phyloP scores from a whole-genome alignment of 2,797 vertebrate genomes.

The Sparus aurata region DNA sequence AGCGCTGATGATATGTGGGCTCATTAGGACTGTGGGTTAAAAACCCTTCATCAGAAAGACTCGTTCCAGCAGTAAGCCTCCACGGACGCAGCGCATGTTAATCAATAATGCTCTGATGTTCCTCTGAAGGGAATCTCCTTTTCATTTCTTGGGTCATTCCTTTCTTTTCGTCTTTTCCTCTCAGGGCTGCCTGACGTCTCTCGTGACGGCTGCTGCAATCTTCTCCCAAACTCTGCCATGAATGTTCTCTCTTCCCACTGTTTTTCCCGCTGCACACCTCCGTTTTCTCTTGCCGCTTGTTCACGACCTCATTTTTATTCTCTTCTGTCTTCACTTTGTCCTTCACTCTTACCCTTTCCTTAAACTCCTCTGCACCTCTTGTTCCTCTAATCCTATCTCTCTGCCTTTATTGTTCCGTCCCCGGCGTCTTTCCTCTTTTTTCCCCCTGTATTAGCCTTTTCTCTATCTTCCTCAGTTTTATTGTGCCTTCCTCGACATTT shows the following conservation, averaged over 20 bases:
- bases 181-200: conserved; percentile 35
- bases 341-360: conserved; percentile 50
- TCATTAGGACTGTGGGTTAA: conserved; percentile 70
- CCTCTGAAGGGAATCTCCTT: conserved; percentile 46
- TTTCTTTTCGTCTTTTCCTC: conserved; percentile 51
- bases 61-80: conserved; percentile 46
- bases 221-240: conserved; percentile 18
- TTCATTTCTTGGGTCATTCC: conserved; percentile 35
- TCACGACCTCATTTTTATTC: conserved; percentile 35
- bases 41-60: conserved; percentile 70
- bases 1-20: conserved; percentile 52
- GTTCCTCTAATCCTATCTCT: conserved; percentile 13
- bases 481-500: conserved; percentile 1
- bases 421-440: background rate
- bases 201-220: conserved; percentile 54
- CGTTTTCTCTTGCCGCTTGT: conserved; percentile 21
- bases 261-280: background rate
- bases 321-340: conserved; percentile 27
- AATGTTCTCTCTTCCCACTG: background rate
- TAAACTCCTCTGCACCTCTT: conserved; percentile 28
- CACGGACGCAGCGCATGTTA: conserved; percentile 53
- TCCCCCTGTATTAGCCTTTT: background rate
- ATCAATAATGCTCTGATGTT: conserved; percentile 73
- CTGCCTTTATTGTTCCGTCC: conserved; percentile 6
- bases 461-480: conserved; percentile 6